Base-by-base conservation (phyloP, 2,888 invertebrate genomes). In the Phyllotreta cruciferae region DNA sequence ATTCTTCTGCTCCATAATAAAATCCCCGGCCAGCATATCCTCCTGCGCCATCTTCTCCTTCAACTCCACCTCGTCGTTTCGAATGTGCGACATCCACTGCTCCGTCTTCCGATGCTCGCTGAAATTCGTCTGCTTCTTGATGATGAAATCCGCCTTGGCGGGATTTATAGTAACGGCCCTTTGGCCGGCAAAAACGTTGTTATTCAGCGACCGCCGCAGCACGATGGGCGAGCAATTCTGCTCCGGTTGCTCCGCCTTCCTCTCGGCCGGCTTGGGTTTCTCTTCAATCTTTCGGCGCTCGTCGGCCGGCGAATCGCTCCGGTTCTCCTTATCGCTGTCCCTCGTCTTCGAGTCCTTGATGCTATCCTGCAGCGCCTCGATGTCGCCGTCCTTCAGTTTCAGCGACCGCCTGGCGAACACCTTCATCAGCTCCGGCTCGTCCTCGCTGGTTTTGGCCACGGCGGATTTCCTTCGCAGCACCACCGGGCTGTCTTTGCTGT, bases 381-480 rank as follows among this genome's bases (percentile, higher is more conserved):
- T 84, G 72, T 91, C 90, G 3, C 82, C 81, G 72, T 91, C 91
- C 81, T 90, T 90, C n/a, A 91, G 82, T 81, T 92, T 92, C 0
- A 92, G 81, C n/a, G 92, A 92, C 62, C 92, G 82, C 45, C 92
- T 82, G 0, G 92, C 92, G 76, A 92, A 92, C 0, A 92, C 92
- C 80, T 92, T 92, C 87, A 92, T 88, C 6, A 92, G 77, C 79
- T 92, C 92, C 0, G 92, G 91, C 77, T 91, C 90, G 38, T 90
- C 88, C 62, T 91, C 90, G 60, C 85, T 85, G 71, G 82, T 85
- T 81, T 82, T 61, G 1, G 82, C 79, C 0, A 83, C 79, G 3
- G 84, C 75, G 0, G 86, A 84, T 73, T 87, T 88, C 71, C 85
- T 85, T 8, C 88, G 81, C 63, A 86, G 82, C 1, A 87, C 81